A percentile compares a stretch with the other conserved stretches of the same genome.
phyloP scores from a whole-genome alignment of 2,113 vertebrate genomes.

The Paramisgurnus dabryanus region DNA sequence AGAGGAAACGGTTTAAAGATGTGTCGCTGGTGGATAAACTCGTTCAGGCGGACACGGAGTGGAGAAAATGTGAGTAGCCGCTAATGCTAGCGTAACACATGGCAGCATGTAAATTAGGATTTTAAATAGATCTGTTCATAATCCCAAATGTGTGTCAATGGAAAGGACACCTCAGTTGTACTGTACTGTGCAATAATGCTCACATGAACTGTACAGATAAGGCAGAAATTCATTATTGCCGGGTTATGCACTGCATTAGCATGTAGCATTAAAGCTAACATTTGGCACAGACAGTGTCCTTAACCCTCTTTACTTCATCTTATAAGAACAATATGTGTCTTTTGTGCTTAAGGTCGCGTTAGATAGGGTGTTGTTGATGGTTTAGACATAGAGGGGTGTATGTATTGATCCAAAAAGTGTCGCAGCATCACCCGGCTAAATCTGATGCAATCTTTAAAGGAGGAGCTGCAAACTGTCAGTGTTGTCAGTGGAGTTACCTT shows the following conservation, averaged over 20 bases:
- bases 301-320: background rate
- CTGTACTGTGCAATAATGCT: background rate
- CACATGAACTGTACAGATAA: background rate
- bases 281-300: background rate
- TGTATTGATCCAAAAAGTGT: conserved; percentile 16
- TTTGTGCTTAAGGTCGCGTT: background rate
- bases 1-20: conserved; percentile 92
- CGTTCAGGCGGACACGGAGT: conserved; percentile 84
- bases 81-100: conserved; percentile 48
- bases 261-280: conserved; percentile 21
- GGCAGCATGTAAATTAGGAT: conserved; percentile 2
- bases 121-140: background rate
- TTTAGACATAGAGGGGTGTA: background rate
- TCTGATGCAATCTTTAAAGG: conserved; percentile 86
- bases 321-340: background rate
- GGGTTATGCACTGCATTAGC: conserved; percentile 4
- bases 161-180: background rate
- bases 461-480: conserved; percentile 53
- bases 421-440: conserved; percentile 35
- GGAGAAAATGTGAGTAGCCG: conserved; percentile 87
- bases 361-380: background rate
- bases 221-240: background rate
- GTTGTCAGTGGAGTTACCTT: background rate
- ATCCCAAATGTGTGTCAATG: no score
- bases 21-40: conserved; percentile 88